These are phyloP conservation scores for Oncopeltus fasciatus DNA, from an alignment of 1,140 invertebrate species.

Conservation along the genomic window DNA sequence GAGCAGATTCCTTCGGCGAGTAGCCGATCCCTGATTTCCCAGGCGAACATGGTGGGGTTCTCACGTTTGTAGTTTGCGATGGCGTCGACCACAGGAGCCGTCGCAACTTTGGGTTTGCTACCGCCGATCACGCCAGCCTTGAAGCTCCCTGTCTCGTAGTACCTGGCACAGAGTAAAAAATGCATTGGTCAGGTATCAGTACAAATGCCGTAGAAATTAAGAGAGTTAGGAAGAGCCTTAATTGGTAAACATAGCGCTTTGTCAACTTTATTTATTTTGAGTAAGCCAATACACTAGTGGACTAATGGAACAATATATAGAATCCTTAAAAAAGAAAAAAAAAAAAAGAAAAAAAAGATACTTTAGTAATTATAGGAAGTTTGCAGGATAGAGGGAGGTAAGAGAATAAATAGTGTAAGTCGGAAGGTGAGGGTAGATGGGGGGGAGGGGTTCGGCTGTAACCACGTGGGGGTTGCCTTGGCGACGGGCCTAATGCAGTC, in stretches of 20 bases:
- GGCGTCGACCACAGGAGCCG: conserved; percentile 93
- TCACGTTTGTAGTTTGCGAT: conserved; percentile 97
- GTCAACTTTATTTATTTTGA: too few species aligned
- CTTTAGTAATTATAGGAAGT: too few species aligned
- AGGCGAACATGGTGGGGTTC: conserved; percentile 99
- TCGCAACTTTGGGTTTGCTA: conserved; percentile 98
- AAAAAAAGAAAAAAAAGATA: too few species aligned
- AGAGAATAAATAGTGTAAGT: neutral
- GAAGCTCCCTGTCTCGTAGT: conserved; percentile 97
- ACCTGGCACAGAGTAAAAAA: too few species aligned
- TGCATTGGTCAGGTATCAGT: too few species aligned
- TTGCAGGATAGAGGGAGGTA: neutral
- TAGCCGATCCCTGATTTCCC: conserved; percentile 96
- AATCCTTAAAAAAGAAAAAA: too few species aligned
- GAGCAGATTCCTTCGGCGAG: conserved; percentile 93
- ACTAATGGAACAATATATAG: too few species aligned
- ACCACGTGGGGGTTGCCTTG: neutral
- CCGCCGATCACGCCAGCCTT: conserved; percentile 98
- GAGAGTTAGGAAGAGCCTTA: too few species aligned
- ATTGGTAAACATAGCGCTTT: too few species aligned
- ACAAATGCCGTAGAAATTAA: too few species aligned
- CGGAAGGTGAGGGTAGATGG: neutral
- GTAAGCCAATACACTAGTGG: too few species aligned
- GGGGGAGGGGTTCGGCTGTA: neutral
- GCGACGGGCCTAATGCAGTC: neutral